These are phyloP conservation scores for Cercopithecus neglectus DNA, from an alignment of 2,797 vertebrate genomes.

Conservation along the genomic window DNA sequence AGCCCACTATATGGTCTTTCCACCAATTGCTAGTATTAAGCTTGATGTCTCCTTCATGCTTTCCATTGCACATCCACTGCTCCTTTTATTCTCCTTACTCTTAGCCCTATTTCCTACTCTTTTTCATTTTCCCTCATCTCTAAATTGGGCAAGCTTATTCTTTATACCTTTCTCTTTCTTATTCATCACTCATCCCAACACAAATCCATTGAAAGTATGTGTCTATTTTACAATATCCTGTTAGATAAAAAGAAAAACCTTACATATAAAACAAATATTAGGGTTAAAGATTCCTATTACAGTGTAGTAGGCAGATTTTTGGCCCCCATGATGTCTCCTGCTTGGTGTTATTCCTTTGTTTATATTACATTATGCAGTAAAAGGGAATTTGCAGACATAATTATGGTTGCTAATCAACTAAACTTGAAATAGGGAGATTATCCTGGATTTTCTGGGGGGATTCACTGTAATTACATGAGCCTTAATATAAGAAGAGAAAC, in stretches of 20 bases:
- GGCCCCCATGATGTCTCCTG: background rate
- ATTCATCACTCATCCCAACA: background rate
- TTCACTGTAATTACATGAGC: background rate
- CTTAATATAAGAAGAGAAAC: background rate
- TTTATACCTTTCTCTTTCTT: background rate
- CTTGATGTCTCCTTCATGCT: background rate
- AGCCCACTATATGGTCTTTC: background rate
- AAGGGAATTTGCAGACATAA: background rate
- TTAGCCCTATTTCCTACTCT: background rate
- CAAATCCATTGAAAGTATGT: background rate
- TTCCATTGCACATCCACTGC: background rate
- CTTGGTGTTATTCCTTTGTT: background rate
- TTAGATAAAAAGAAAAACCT: conserved; percentile 4
- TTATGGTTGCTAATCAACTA: background rate
- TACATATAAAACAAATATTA: background rate
- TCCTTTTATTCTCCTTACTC: background rate
- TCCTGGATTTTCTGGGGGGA: background rate
- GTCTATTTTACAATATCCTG: background rate
- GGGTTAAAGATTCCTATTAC: background rate
- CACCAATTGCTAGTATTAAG: background rate
- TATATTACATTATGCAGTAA: background rate
- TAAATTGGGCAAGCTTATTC: background rate
- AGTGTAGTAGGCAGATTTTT: background rate
- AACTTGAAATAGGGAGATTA: background rate
- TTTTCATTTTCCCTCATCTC: background rate